Base-by-base conservation (phyloP, 1,140 invertebrate species). In the Orchestia grillus region DNA sequence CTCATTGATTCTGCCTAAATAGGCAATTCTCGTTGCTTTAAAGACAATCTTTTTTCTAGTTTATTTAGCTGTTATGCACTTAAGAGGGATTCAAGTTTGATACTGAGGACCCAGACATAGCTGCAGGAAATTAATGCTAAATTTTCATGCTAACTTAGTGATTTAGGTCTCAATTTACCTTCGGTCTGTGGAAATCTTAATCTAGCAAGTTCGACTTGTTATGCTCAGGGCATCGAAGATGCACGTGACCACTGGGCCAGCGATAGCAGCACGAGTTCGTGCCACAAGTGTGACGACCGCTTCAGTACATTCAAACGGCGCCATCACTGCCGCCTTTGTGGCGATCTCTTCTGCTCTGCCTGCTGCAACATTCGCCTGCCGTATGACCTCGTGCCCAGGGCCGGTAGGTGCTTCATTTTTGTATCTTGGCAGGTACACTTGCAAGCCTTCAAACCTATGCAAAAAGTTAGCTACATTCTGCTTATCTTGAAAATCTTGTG, bases 301-400 rank as follows among this genome's bases (percentile, higher is more conserved):
- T 96, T 96, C 90, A 96, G 87, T 41, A 45, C 62, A 15, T 96
- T 96, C 44, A 96, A 92, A 45, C 87, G 96, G 87, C 87, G 87
- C 45, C 96, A 96, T 42, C 96, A 96, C 96, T 96, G 96, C 87
- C 87, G 96, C 47, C 47, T 96, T 44, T 96, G 96, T 91, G 96
- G 96, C 36, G 87, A 96, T 15, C 87, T 96, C 45, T 96, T 96
- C 90, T 96, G 96, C 44, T 88, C 96, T 0, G 90, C 87, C 47
- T 94, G 92, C 44, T 94, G 92, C 92, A 94, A 94, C 44, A 94
- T 45, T n/a, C 44, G 44, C 44, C 92, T 94, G 92, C 92, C 92
- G 44, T 44, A 94, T 40, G 92, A 45, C 41, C 44, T 94, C 41
- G 92, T 94, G 44, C 92, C 44, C 36, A 44, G 44, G 40, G 92